Base-by-base conservation (phyloP, 2,113 vertebrate genomes). In the Xenus cinereus region DNA sequence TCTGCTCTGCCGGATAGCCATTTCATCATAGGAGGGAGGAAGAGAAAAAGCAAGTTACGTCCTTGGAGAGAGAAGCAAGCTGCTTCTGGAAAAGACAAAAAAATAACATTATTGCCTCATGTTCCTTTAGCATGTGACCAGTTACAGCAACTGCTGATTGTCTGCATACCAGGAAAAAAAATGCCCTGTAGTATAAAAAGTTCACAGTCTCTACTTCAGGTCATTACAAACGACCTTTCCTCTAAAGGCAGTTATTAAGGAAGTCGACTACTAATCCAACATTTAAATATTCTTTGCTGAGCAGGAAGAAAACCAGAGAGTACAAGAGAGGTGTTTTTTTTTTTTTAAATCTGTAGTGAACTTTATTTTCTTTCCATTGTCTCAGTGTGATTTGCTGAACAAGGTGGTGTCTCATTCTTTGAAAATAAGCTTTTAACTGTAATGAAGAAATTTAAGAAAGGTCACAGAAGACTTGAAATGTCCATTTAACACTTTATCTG, bases 121-220 rank as follows among this genome's bases (percentile, higher is more conserved):
- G 41, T 82, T 87, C 71, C 57, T 87, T 89, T 53, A 94, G 83
- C 95, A 91, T 96, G 92, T 97, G 95, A 97, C 83, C 86, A 89
- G 56, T 95, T 97, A 93, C 80, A 6, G 96, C 90, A 97, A 94
- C 18, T 92, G 86, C 92, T 93, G 96, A 81, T 93, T 73, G 88
- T 90, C 95, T 90, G 14, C 95, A 96, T 95, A 97, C 92, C 90
- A 81, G 94, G 73, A 93, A 90, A 78, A 92, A 64, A 78, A 94
- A 73, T 89, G 90, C 66, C 74, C 90, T 75, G 24, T 71, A 66
- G 86, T 90, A 63, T 89, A 54, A 90, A 81, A 95, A 91, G 90
- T 93, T 92, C 92, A 74, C 63, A 90, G 64, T 90, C 94, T 90
- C 79, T 84, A 45, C 85, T 94, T 94, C 88, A 93, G 91, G 84